These are phyloP conservation scores for Anguilla japonica DNA, from an alignment of 2,113 vertebrate genomes.

Conservation along the genomic window DNA sequence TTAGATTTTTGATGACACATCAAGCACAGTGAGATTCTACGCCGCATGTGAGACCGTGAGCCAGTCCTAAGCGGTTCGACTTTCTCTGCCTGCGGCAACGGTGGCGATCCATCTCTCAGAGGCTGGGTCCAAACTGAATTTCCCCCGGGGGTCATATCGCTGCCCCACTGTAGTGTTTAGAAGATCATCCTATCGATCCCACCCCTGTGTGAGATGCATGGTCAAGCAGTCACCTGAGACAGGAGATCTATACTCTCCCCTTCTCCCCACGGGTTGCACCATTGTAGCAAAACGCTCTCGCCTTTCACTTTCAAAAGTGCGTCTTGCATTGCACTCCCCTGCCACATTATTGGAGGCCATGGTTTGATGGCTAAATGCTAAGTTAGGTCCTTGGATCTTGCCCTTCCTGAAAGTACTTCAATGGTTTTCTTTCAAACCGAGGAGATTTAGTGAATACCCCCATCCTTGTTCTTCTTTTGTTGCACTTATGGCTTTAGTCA, in stretches of 20 bases:
- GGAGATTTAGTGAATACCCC: not conserved
- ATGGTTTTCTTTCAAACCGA: not conserved
- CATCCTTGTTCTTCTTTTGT: not conserved
- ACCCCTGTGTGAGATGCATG: constrained; percentile 7
- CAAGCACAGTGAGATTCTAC: not conserved
- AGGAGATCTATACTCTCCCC: constrained; percentile 24
- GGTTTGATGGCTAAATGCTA: not conserved
- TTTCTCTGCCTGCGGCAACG: not conserved
- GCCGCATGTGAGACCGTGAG: not conserved
- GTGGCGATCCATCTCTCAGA: not conserved
- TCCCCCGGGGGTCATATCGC: not conserved
- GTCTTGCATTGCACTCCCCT: not conserved
- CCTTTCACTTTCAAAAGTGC: not conserved
- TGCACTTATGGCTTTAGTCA: not conserved
- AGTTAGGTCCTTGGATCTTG: not conserved
- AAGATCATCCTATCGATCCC: constrained; percentile 22
- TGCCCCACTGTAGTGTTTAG: not conserved
- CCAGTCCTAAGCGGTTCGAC: not conserved
- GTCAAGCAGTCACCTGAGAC: constrained; percentile 14
- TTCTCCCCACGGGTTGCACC: not conserved
- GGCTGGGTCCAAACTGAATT: not conserved
- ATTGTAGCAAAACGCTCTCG: constrained; percentile 18
- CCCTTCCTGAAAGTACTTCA: not conserved
- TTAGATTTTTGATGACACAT: not conserved
- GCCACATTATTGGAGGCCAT: not conserved